Base-by-base conservation (phyloP, 2,888 invertebrate genomes). In the Nymphalis urticae region DNA sequence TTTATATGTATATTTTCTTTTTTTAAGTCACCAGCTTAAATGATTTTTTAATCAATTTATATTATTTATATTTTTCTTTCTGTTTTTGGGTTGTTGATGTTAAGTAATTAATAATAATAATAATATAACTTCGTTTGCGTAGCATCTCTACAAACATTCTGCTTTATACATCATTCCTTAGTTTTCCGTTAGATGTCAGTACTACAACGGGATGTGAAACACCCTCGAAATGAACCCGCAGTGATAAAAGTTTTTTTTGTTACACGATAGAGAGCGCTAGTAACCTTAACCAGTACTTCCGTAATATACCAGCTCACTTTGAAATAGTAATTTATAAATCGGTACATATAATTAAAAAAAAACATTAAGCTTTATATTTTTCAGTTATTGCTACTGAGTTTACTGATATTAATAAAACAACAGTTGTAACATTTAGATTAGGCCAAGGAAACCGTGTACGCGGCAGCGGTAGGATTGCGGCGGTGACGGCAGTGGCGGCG, bases 131-230 rank as follows among this genome's bases (percentile, higher is more conserved):
- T 58, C 13, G 19, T 9, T n/a, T 36, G 2, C n/a, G 7, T n/a
- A 32, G 19, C 42, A 13, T 56, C 32, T 56, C 27, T 56, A 27
- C n/a, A 7, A n/a, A 64, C 50, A 51, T 5, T 32, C 36, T 27
- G 17, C 10, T 42, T 9, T 36, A 66, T 59, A 19, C 48, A n/a
- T 48, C 19, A 62, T 89, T 84, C 86, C 73, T 72, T 72, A 81
- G 77, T 79, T 83, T 82, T 79, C 87, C 91, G 86, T 77, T 85
- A 91, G 91, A 91, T 92, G 91, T 89, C 91, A 79, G 84, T 80
- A 59, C 73, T 61, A 48, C 42, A 72, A 69, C 75, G 73, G 72
- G 58, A 61, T 74, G 75, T 73, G 75, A 75, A 72, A 62, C 71
- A 69, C 68, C 71, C 73, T 77, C 59, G 69, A 76, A 68, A 75